Percentiles rank a stretch among this genome's conserved stretches.
phyloP scores from a whole-genome alignment of 2,888 invertebrate species.

The Drosophila macrospina region DNA sequence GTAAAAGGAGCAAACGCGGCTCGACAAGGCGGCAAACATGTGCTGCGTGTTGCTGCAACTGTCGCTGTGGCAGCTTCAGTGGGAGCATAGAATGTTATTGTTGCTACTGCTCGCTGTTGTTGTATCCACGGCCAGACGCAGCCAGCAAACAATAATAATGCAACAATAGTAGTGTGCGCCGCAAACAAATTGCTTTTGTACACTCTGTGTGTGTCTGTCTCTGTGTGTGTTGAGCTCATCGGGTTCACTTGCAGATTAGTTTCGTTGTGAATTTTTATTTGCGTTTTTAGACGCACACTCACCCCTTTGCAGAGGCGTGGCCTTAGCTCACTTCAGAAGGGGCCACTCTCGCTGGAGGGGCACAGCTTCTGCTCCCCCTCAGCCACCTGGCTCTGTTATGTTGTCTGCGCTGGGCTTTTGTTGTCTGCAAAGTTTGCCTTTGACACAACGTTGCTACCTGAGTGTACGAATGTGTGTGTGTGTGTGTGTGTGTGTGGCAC shows the following conservation, averaged over 20 bases:
- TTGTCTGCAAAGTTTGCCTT: constrained; percentile 79
- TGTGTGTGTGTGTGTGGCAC: constrained; percentile 7
- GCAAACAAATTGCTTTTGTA: constrained; percentile 78
- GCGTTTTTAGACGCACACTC: constrained; percentile 57
- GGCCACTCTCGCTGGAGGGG: background rate
- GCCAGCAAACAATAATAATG: constrained; percentile 79
- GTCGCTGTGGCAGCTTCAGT: constrained; percentile 38
- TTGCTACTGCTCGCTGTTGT: constrained; percentile 8
- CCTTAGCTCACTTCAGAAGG: constrained; percentile 6
- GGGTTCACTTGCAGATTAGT: constrained; percentile 78
- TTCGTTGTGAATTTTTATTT: constrained; percentile 67
- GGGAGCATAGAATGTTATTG: background rate
- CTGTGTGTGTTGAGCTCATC: constrained; percentile 44
- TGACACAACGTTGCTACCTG: constrained; percentile 61
- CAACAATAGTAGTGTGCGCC: constrained; percentile 77
- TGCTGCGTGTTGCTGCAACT: constrained; percentile 52
- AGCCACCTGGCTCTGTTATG: constrained; percentile 26
- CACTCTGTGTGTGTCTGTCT: constrained; percentile 22
- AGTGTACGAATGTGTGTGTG: background rate
- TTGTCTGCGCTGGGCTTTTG: constrained; percentile 69
- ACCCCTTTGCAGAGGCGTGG: constrained; percentile 36
- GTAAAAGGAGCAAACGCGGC: constrained; percentile 48
- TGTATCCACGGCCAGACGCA: constrained; percentile 59
- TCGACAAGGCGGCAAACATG: constrained; percentile 57
- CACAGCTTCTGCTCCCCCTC: background rate